These are phyloP conservation scores for Numenius phaeopus DNA, from an alignment of 2,797 vertebrate genomes.

Conservation along the genomic window DNA sequence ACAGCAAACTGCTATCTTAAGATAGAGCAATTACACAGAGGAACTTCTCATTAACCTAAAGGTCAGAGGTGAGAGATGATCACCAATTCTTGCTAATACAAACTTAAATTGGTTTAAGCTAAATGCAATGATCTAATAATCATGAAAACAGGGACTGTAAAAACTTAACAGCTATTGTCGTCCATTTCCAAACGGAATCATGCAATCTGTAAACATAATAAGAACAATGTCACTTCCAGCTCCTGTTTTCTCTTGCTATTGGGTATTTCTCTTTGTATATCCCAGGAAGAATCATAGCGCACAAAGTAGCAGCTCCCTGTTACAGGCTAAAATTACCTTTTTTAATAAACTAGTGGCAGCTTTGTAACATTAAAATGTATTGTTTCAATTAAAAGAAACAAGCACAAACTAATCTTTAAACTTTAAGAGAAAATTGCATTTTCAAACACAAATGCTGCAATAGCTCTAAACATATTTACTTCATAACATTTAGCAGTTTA, in stretches of 20 bases:
- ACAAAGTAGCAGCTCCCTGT: neutral
- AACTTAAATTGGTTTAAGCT: conserved; percentile 65
- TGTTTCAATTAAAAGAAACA: conserved; percentile 74
- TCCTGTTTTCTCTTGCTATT: neutral
- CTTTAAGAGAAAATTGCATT: conserved; percentile 62
- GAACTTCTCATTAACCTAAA: conserved; percentile 79
- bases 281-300: neutral
- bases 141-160: conserved; percentile 41
- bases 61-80: conserved; percentile 73
- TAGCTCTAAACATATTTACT: neutral
- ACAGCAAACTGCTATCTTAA: conserved; percentile 58
- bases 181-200: conserved; percentile 31
- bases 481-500: neutral
- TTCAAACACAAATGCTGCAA: conserved; percentile 9
- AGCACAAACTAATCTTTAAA: conserved; percentile 55
- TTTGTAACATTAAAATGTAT: conserved; percentile 67
- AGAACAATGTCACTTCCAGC: neutral
- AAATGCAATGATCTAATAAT: conserved; percentile 68
- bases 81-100: conserved; percentile 53
- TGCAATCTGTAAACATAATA: neutral
- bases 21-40: conserved; percentile 69
- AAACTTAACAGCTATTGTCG: conserved; percentile 40
- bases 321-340: conserved; percentile 25
- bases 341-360: conserved; percentile 52
- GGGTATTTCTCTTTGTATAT: neutral